A percentile compares a stretch with the other conserved stretches of the same genome.
These are phyloP conservation scores for Catonia carolina DNA, from an alignment of 2,888 invertebrate genomes.

Conservation along the genomic window DNA sequence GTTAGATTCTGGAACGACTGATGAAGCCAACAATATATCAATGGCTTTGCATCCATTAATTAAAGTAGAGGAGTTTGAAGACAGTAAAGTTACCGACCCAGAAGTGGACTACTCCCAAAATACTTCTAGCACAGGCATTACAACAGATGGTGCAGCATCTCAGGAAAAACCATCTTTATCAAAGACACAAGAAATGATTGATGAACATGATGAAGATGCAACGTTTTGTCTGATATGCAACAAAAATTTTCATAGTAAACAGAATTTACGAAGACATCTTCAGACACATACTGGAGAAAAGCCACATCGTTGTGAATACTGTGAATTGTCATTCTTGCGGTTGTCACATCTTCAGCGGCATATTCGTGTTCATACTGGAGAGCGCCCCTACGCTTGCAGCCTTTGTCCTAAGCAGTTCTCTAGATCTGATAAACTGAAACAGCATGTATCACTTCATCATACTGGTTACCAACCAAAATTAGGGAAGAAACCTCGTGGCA, in stretches of 20 bases:
- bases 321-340: slow-evolving; percentile 49
- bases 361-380: slow-evolving; percentile 61
- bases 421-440: slow-evolving; percentile 62
- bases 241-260: slow-evolving; percentile 29
- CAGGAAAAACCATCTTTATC: background rate
- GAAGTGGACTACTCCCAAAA: background rate
- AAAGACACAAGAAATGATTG: slow-evolving; percentile 20
- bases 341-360: slow-evolving; percentile 63
- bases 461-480: slow-evolving; percentile 20
- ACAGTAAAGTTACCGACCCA: background rate
- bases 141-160: background rate
- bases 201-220: slow-evolving; percentile 21
- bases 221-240: slow-evolving; percentile 29
- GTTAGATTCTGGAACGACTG: no score
- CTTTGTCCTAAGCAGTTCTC: slow-evolving; percentile 65
- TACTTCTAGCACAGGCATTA: background rate
- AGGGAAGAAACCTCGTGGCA: slow-evolving; percentile 30
- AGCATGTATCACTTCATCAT: slow-evolving; percentile 44
- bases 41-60: slow-evolving; percentile 4
- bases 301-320: slow-evolving; percentile 34
- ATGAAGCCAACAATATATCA: no score
- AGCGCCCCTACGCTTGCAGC: slow-evolving; percentile 61
- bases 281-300: slow-evolving; percentile 34
- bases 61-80: background rate
- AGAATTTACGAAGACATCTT: slow-evolving; percentile 32